A percentile compares a stretch with the other conserved stretches of the same genome.
Conservation (phyloP, 1,140 invertebrate genomes). For the Bombus sylvicola region DNA sequence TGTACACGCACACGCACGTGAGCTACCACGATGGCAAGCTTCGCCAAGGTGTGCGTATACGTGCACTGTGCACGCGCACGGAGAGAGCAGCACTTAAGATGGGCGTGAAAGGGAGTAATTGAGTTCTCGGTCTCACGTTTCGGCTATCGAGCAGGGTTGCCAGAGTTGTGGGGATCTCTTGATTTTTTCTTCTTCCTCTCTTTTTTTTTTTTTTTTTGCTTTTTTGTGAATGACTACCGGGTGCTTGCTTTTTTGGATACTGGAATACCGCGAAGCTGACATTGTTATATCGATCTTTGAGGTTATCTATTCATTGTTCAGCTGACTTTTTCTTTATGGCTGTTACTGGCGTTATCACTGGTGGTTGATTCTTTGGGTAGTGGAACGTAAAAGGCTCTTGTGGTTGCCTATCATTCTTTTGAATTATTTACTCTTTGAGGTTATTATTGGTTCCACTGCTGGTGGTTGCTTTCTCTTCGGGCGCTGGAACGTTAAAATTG, state of each 20-base stretch:
- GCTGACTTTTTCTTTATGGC: too few species aligned
- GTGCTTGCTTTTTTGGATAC: too few species aligned
- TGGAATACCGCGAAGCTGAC: too few species aligned
- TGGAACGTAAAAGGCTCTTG: too few species aligned
- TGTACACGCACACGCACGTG: constrained; percentile 30
- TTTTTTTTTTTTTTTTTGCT: neutral
- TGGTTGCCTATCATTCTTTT: too few species aligned
- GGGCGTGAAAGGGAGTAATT: constrained; percentile 34
- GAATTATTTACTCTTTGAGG: too few species aligned
- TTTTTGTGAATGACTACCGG: neutral
- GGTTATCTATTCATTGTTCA: neutral
- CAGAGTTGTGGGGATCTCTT: neutral
- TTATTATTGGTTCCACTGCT: too few species aligned
- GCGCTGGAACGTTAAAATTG: too few species aligned
- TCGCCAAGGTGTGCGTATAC: neutral
- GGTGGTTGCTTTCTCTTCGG: too few species aligned
- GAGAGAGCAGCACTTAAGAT: constrained; percentile 10
- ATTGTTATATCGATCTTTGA: neutral
- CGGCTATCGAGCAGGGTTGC: neutral
- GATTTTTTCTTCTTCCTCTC: neutral
- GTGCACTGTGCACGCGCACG: neutral
- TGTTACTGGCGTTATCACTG: too few species aligned
- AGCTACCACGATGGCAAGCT: constrained; percentile 21
- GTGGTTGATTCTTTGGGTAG: too few species aligned
- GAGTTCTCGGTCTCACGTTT: constrained; percentile 26